Percentiles rank a stretch among this genome's conserved stretches.
Conservation (phyloP, 1,140 invertebrate genomes). For the Odontomachus brunneus region DNA sequence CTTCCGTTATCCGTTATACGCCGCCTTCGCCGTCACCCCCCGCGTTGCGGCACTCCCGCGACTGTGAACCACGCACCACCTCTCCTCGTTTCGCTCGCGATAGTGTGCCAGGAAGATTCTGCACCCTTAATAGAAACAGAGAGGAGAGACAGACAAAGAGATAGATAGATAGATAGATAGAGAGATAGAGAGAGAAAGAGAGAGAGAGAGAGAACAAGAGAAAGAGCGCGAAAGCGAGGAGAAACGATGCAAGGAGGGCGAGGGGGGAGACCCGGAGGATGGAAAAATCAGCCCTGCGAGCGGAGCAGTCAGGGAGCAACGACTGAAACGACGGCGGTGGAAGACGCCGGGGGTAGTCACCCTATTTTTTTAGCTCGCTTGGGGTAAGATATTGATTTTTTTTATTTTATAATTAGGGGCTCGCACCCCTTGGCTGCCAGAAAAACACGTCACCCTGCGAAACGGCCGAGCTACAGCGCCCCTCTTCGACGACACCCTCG, state of each 20-base stretch:
- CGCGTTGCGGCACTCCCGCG: constrained; percentile 50
- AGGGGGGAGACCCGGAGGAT: not conserved
- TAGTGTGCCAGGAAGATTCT: constrained; percentile 23
- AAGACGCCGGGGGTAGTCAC: constrained; percentile 79
- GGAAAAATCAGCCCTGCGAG: constrained; percentile 77
- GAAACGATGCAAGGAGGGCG: constrained; percentile 3
- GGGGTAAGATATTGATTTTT: constrained; percentile 86
- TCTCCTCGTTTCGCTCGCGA: not conserved
- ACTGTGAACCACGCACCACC: not conserved
- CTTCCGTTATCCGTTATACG: constrained; percentile 76
- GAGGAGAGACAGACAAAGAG: not conserved
- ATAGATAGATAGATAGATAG: too few species aligned
- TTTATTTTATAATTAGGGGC: constrained; percentile 86
- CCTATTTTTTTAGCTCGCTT: constrained; percentile 81
- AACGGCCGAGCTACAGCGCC: not conserved
- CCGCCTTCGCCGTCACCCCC: constrained; percentile 12
- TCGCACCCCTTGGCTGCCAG: constrained; percentile 82
- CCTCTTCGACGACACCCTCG: constrained; percentile 7
- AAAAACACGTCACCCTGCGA: constrained; percentile 83
- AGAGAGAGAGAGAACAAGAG: not conserved
- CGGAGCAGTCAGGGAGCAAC: constrained; percentile 73
- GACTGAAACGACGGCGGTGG: constrained; percentile 70
- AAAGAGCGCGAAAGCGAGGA: not conserved
- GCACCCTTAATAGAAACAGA: constrained; percentile 52
- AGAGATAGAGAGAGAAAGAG: not conserved